Conservation (phyloP, 2,113 vertebrate genomes). For the Myotis davidii region DNA sequence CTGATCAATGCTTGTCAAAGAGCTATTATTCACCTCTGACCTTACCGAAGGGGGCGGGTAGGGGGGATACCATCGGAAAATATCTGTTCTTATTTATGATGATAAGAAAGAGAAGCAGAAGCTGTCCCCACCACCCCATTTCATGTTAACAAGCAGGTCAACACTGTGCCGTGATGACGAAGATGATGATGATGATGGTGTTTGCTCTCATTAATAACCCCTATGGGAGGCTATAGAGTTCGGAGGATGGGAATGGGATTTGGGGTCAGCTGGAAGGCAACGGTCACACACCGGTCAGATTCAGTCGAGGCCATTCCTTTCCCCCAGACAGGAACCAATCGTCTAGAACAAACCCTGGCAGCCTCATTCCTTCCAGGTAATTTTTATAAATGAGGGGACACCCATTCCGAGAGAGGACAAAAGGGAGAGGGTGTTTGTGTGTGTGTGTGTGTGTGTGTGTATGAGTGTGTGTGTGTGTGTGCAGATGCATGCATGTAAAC, state of each 20-base stretch:
- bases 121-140: constrained; percentile 60
- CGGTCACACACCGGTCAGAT: constrained; percentile 97
- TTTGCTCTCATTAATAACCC: constrained; percentile 90
- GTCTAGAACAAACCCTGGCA: constrained; percentile 92
- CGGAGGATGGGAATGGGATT: constrained; percentile 87
- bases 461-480: not conserved
- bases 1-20: constrained; percentile 75
- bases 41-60: constrained; percentile 25
- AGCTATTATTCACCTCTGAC: constrained; percentile 78
- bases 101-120: constrained; percentile 18
- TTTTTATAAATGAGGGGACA: constrained; percentile 97
- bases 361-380: constrained; percentile 95
- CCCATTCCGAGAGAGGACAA: constrained; percentile 83
- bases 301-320: constrained; percentile 95
- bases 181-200: constrained; percentile 72
- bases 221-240: constrained; percentile 81
- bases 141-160: constrained; percentile 78
- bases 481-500: not conserved
- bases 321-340: constrained; percentile 91
- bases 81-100: constrained; percentile 75
- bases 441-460: constrained; percentile 40
- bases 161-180: constrained; percentile 68
- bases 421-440: constrained; percentile 72
- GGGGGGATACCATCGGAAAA: constrained; percentile 31
- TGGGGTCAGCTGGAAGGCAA: constrained; percentile 95